Conservation (phyloP, 1,140 invertebrate species). For the Globodera rostochiensis region DNA sequence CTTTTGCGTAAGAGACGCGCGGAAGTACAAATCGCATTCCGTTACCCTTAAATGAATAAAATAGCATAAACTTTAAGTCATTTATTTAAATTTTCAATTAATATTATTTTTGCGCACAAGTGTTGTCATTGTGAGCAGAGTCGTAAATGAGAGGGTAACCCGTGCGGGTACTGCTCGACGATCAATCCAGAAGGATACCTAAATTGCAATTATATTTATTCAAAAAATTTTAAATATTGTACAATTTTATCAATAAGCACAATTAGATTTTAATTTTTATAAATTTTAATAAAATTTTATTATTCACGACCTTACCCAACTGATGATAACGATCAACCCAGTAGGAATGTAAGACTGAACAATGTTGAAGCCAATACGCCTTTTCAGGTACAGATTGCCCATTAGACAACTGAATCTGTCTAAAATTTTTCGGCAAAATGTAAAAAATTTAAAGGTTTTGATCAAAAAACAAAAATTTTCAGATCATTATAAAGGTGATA, state of each 20-base stretch:
- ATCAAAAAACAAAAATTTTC: no score
- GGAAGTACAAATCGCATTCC: conserved; percentile 51
- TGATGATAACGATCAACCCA: conserved; percentile 79
- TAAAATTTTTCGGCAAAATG: conserved; percentile 52
- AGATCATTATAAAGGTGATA: not conserved
- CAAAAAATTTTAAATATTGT: no score
- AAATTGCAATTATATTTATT: no score
- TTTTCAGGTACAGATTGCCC: conserved; percentile 78
- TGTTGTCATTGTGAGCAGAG: conserved; percentile 59
- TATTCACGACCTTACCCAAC: conserved; percentile 73
- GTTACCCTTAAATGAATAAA: conserved; percentile 38
- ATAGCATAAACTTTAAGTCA: not conserved
- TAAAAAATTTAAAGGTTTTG: no score
- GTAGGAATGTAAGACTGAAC: conserved; percentile 86
- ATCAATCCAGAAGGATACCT: conserved; percentile 65
- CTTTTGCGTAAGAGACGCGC: conserved; percentile 51
- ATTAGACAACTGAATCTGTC: conserved; percentile 73
- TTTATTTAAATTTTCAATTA: not conserved
- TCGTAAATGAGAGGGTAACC: conserved; percentile 64
- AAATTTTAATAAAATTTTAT: not conserved
- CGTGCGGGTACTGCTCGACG: conserved; percentile 59
- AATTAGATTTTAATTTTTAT: not conserved
- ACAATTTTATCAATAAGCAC: no score
- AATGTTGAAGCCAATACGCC: conserved; percentile 82
- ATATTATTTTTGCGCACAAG: conserved; percentile 39